Percentiles rank a stretch among this genome's conserved stretches.
These are phyloP conservation scores for Amorpha juglandis DNA, from an alignment of 2,888 invertebrate genomes.

Conservation along the genomic window DNA sequence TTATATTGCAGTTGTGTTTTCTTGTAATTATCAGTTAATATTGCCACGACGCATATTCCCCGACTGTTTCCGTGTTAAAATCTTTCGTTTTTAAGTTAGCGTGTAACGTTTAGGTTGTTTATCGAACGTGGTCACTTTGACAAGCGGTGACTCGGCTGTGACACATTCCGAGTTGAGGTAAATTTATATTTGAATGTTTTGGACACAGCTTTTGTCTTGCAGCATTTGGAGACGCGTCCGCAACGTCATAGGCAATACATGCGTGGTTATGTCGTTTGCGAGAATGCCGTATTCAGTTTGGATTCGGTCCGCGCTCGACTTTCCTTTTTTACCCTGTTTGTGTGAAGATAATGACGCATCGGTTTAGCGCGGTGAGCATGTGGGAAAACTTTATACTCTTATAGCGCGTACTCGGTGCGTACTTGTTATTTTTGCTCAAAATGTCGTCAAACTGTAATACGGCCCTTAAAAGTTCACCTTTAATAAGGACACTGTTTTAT, in stretches of 20 bases:
- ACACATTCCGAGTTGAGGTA: constrained; percentile 67
- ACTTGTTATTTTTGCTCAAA: neutral
- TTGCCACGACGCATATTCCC: constrained; percentile 45
- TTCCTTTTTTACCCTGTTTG: constrained; percentile 29
- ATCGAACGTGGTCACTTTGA: constrained; percentile 80
- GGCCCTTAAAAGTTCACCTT: neutral
- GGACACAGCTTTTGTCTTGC: constrained; percentile 25
- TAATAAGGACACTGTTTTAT: neutral
- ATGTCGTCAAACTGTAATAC: constrained; percentile 19
- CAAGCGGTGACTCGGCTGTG: constrained; percentile 68
- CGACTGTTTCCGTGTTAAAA: constrained; percentile 50
- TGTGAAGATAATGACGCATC: constrained; percentile 27
- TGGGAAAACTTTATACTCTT: constrained; percentile 35
- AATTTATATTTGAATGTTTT: constrained; percentile 42
- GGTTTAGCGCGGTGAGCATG: constrained; percentile 38
- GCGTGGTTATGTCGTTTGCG: constrained; percentile 6
- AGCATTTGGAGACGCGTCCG: constrained; percentile 17
- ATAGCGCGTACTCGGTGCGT: constrained; percentile 2
- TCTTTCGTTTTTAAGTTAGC: constrained; percentile 52
- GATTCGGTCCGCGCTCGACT: constrained; percentile 11
- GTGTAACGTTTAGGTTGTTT: constrained; percentile 68
- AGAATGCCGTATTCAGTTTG: constrained; percentile 9
- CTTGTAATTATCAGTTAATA: constrained; percentile 49
- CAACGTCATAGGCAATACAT: constrained; percentile 10
- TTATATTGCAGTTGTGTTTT: constrained; percentile 62